Conservation (phyloP, 2,797 vertebrate species). For the Eleutherodactylus coqui region DNA sequence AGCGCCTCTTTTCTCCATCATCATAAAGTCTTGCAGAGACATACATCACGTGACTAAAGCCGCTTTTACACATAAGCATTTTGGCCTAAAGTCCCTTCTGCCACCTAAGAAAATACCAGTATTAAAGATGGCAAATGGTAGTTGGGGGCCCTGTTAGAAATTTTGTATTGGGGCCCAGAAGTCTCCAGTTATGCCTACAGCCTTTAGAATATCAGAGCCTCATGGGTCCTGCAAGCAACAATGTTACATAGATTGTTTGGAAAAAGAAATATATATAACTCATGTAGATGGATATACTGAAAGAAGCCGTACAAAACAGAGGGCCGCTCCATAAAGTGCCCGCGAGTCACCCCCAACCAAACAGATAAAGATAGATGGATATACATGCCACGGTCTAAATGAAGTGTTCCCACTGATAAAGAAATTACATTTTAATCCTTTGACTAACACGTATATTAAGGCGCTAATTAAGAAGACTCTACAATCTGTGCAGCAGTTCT, state of each 20-base stretch:
- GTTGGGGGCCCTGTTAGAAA: not conserved
- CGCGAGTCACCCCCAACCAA: no score
- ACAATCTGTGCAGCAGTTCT: slow-evolving; percentile 48
- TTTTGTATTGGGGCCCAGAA: not conserved
- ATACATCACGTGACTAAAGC: no score
- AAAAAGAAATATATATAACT: no score
- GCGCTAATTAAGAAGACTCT: slow-evolving; percentile 39
- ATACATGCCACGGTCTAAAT: not conserved
- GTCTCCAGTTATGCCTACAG: not conserved
- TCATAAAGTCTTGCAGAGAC: no score
- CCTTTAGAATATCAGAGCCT: not conserved
- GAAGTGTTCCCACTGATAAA: slow-evolving; percentile 6
- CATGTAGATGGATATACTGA: not conserved
- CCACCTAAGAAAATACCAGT: not conserved
- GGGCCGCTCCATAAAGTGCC: no score
- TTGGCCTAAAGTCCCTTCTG: no score
- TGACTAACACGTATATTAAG: slow-evolving; percentile 45
- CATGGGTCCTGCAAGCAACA: not conserved
- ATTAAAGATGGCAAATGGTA: not conserved
- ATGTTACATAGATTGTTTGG: no score
- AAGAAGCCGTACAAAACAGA: no score
- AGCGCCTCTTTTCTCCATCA: no score
- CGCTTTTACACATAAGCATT: no score
- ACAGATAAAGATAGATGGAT: not conserved
- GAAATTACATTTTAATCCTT: slow-evolving; percentile 7